phyloP scores from a whole-genome alignment of 2,888 invertebrate species.

The Drosophila buzzatii region DNA sequence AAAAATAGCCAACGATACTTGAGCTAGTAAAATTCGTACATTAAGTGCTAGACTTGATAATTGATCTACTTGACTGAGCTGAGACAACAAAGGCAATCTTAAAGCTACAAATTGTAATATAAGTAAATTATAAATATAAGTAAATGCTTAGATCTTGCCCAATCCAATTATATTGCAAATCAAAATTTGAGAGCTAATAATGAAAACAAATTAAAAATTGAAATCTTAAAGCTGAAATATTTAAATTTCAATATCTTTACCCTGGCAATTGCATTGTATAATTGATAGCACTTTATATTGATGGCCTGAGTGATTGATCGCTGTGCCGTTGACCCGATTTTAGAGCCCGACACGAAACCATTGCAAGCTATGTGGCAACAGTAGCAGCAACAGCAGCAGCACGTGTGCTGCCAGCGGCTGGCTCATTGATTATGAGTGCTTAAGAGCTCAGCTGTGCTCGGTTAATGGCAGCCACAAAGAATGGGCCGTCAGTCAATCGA shows the following conservation, averaged over 20 bases:
- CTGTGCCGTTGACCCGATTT: slow-evolving; percentile 51
- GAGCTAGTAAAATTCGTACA: too few relatives aligned
- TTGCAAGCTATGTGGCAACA: slow-evolving; percentile 26
- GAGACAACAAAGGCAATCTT: too few relatives aligned
- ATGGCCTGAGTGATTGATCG: slow-evolving; percentile 44
- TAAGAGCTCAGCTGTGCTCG: slow-evolving; percentile 25
- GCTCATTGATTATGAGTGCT: slow-evolving; percentile 25
- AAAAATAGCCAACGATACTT: too few relatives aligned
- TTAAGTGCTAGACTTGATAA: too few relatives aligned
- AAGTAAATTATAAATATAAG: too few relatives aligned
- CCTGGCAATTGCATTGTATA: slow-evolving; percentile 4
- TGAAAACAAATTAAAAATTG: neutral
- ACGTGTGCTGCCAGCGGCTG: slow-evolving; percentile 29
- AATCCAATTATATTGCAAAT: too few relatives aligned
- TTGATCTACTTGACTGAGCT: too few relatives aligned
- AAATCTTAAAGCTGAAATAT: neutral
- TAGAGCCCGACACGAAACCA: slow-evolving; percentile 44
- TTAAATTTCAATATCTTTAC: neutral
- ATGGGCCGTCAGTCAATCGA: slow-evolving; percentile 58
- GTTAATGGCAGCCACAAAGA: slow-evolving; percentile 50
- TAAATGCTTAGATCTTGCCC: too few relatives aligned
- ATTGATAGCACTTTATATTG: slow-evolving; percentile 17
- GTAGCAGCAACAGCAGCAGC: slow-evolving; percentile 20
- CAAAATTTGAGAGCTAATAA: too few relatives aligned
- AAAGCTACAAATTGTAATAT: too few relatives aligned